Percentiles rank a stretch among this genome's conserved stretches.
Evolutionary conservation across 2,113 vertebrate species (phyloP).

Genomic region (Pterocles orientalis): DNA sequence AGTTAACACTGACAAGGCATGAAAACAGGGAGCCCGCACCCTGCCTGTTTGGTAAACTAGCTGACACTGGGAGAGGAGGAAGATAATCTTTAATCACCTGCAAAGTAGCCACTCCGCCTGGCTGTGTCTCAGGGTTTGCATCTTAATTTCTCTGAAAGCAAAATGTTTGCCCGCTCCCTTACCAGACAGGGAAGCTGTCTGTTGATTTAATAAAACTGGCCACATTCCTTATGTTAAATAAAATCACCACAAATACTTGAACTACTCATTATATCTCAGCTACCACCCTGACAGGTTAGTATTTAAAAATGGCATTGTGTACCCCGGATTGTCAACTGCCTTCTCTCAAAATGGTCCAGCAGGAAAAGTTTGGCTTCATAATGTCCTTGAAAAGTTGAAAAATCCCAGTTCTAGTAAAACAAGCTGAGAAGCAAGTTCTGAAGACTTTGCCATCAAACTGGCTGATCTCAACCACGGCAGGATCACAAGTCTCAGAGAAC

Average conservation of each 20-base stretch:
- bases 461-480: not conserved
- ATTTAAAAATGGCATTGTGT: not conserved
- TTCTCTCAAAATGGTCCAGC: not conserved
- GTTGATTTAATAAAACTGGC: not conserved
- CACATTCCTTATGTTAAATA: not conserved
- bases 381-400: not conserved
- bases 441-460: not conserved
- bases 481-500: not conserved
- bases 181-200: not conserved
- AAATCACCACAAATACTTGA: not conserved
- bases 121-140: not conserved
- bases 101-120: not conserved
- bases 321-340: not conserved
- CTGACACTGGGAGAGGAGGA: not conserved
- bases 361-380: not conserved
- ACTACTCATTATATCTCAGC: not conserved
- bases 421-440: not conserved
- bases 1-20: not conserved
- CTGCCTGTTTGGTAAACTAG: not conserved
- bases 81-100: not conserved
- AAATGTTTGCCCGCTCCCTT: not conserved
- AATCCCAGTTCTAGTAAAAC: not conserved
- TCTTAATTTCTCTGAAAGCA: not conserved
- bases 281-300: not conserved
- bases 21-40: not conserved